Evolutionary conservation across 2,888 invertebrate genomes (phyloP), one percentile per base, ranked within the genome.

Genomic region (Nemoura dubitans): DNA sequence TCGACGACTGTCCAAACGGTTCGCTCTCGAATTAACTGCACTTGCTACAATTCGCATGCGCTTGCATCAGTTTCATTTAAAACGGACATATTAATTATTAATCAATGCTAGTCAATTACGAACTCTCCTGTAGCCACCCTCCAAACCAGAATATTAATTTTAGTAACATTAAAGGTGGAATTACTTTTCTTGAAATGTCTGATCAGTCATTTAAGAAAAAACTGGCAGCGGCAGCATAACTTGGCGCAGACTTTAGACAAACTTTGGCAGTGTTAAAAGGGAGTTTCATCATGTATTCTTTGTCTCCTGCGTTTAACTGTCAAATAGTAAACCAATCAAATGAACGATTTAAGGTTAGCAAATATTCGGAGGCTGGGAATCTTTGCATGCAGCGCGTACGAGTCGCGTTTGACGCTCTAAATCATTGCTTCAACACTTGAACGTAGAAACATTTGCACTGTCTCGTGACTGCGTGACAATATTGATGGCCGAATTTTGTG

Each of bases 321-420:
- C 84, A 84, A 84, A 59, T 59, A 84, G 27, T 26, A 28, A 76
- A 84, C 84, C 84, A 84, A 84, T 84, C 59, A 84, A 84, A 84
- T 76, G 29, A 26, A 76, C 84, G 84, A 84, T 84, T 84, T 84
- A 84, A 76, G 84, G 76, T 76, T 84, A 27, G 84, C 83, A 43
- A 83, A 83, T 81, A 30, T 83, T 83, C 83, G 3, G 43, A 3
- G 26, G 76, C 21, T 26, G 27, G 76, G 84, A 84, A 59, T 84
- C 84, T 28, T 76, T 26, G 76, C 26, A 26, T 59, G 84, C 76
- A 21, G 26, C 42, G 6, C 28, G 27, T 21, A 83, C 43, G 43
- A 82, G 21, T 29, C 2, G 36, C 42, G 83, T 42, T 59, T 16
- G 59, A 59, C 16, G 59, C 76, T 76, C 25, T 84, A 76, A 27